Evolutionary conservation across 2,888 invertebrate species (phyloP).

Genomic region (Mythimna impura): DNA sequence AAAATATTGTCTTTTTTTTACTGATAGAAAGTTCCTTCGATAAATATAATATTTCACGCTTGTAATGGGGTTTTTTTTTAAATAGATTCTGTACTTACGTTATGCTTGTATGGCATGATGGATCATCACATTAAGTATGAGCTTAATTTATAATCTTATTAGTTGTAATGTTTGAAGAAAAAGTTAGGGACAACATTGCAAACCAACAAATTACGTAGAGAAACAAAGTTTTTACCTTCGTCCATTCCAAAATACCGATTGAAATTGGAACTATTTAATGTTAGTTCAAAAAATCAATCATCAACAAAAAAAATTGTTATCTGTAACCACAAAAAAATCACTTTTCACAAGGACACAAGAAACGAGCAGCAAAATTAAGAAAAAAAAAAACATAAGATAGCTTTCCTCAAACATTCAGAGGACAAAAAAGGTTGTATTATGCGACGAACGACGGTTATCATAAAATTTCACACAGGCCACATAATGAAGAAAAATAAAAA

Average conservation of each 20-base stretch:
- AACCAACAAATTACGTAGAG: neutral
- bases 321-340: neutral
- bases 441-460: slow-evolving; percentile 38
- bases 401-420: slow-evolving; percentile 39
- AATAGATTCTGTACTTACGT: too few relatives aligned
- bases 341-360: neutral
- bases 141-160: too few relatives aligned
- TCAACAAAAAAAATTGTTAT: too few relatives aligned
- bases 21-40: too few relatives aligned
- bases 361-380: neutral
- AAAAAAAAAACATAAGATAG: slow-evolving; percentile 28
- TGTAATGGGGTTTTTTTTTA: too few relatives aligned
- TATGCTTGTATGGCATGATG: too few relatives aligned
- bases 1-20: too few relatives aligned
- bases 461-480: slow-evolving; percentile 57
- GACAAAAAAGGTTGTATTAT: slow-evolving; percentile 31
- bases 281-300: too few relatives aligned
- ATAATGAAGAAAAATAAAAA: slow-evolving; percentile 55
- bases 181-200: neutral
- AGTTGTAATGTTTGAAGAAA: too few relatives aligned
- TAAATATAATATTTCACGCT: too few relatives aligned
- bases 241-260: neutral
- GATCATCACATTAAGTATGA: too few relatives aligned
- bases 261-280: neutral
- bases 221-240: neutral